Percentiles rank a stretch among this genome's conserved stretches.
These are phyloP conservation scores for Drosophila maculinotata DNA, from an alignment of 2,888 invertebrate genomes.

Conservation along the genomic window DNA sequence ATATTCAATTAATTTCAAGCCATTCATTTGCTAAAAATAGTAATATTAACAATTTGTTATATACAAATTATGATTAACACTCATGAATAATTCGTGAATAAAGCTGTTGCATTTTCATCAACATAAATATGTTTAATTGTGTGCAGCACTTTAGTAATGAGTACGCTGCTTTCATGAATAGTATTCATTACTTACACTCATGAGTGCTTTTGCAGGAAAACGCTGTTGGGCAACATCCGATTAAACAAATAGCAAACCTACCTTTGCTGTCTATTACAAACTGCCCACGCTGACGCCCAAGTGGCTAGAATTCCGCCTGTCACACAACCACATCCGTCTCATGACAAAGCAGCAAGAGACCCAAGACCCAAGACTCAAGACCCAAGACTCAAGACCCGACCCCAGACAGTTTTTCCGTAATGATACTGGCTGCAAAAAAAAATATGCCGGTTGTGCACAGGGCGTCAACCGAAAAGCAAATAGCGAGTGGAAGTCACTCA, in stretches of 20 bases:
- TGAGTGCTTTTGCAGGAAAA: conserved; percentile 4
- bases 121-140: no score
- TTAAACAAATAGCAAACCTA: conserved; percentile 12
- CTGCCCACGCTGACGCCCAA: conserved; percentile 71
- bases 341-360: conserved; percentile 35
- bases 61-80: no score
- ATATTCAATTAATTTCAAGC: no score
- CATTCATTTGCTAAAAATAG: no score
- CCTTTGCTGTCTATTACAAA: conserved; percentile 46
- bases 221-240: conserved; percentile 17
- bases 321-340: conserved; percentile 70
- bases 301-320: conserved; percentile 67
- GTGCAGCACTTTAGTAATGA: background rate
- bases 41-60: no score
- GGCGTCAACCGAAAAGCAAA: conserved; percentile 57
- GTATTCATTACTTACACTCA: conserved; percentile 6
- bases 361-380: conserved; percentile 2
- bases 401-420: conserved; percentile 54
- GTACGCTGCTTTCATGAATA: background rate
- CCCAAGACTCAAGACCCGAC: conserved; percentile 32
- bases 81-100: conserved; percentile 1
- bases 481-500: conserved; percentile 24
- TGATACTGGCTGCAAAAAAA: conserved; percentile 20
- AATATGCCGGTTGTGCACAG: conserved; percentile 46
- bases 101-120: no score